Percentiles rank a stretch among this genome's conserved stretches.
Evolutionary conservation across 2,113 vertebrate genomes (phyloP).

Genomic region (Pseudonaja textilis): DNA sequence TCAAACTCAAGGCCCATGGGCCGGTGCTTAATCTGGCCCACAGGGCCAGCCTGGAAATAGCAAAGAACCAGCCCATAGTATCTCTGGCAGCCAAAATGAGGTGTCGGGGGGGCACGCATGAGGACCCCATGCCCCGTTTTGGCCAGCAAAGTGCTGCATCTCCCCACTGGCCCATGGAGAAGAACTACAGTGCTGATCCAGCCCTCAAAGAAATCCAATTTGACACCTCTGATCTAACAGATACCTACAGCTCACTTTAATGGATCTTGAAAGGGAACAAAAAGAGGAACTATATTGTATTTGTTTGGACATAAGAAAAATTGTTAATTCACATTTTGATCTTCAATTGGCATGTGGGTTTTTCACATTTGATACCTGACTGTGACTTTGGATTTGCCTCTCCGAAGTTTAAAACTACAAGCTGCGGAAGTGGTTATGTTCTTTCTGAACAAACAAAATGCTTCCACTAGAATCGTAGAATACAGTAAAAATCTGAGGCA

Average conservation of each 20-base stretch:
- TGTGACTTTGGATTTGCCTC: neutral
- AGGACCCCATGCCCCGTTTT: too few species aligned
- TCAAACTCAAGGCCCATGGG: too few species aligned
- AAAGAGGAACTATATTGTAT: neutral
- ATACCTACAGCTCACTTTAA: neutral
- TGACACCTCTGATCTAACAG: neutral
- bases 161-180: too few species aligned
- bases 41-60: too few species aligned
- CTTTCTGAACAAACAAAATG: conserved; percentile 2
- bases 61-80: too few species aligned
- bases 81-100: too few species aligned
- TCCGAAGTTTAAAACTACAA: conserved; percentile 23
- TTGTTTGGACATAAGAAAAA: neutral
- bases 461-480: conserved; percentile 6
- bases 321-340: neutral
- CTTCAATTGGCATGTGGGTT: neutral
- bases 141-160: too few species aligned
- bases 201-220: too few species aligned
- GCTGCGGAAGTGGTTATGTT: conserved; percentile 23
- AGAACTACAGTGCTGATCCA: too few species aligned
- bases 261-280: neutral
- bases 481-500: neutral
- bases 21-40: too few species aligned
- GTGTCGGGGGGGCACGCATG: too few species aligned
- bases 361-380: neutral